A percentile compares a stretch with the other conserved stretches of the same genome.
These are phyloP conservation scores for Lycia hirtaria DNA, from an alignment of 2,888 invertebrate species.

Conservation along the genomic window DNA sequence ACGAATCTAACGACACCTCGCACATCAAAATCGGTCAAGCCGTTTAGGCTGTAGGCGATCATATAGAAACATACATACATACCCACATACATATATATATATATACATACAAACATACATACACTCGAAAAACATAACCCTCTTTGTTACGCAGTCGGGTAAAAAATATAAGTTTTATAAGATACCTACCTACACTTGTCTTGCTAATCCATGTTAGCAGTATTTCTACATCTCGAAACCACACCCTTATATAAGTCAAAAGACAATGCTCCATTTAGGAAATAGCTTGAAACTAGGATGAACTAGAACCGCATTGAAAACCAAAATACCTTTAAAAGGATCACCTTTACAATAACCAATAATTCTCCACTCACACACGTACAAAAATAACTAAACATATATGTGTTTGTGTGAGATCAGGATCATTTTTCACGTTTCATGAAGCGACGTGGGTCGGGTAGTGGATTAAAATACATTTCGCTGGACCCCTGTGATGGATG, in stretches of 20 bases:
- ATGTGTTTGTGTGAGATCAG: slow-evolving; percentile 49
- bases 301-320: slow-evolving; percentile 33
- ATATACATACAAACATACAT: too few species aligned
- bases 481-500: slow-evolving; percentile 78
- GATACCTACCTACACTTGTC: too few species aligned
- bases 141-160: too few species aligned
- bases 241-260: background rate
- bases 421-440: slow-evolving; percentile 85
- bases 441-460: slow-evolving; percentile 77
- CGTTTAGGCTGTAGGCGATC: too few species aligned
- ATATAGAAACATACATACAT: too few species aligned
- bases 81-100: too few species aligned
- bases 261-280: slow-evolving; percentile 3
- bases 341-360: slow-evolving; percentile 26
- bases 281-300: slow-evolving; percentile 4
- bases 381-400: background rate
- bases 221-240: background rate
- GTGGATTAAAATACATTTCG: slow-evolving; percentile 85
- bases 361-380: slow-evolving; percentile 21
- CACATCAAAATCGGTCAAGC: too few species aligned
- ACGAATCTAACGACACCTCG: too few species aligned
- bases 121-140: too few species aligned
- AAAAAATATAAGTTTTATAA: too few species aligned
- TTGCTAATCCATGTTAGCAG: too few species aligned
- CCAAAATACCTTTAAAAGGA: slow-evolving; percentile 28